Conservation (phyloP, 2,797 vertebrate species). For the Melanotaenia parkinsoni region DNA sequence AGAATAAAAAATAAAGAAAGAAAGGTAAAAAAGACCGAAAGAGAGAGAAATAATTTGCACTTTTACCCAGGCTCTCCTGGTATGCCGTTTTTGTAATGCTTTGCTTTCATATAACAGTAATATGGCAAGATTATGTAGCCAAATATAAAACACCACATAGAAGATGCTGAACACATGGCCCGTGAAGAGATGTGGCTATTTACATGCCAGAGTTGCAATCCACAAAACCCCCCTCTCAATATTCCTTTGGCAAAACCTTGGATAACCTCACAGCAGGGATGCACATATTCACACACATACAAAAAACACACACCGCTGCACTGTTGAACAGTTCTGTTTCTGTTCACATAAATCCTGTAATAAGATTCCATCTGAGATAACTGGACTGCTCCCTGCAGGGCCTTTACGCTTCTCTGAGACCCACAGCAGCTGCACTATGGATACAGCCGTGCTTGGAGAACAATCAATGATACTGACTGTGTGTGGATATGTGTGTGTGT, state of each 20-base stretch:
- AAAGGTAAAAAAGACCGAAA: background rate
- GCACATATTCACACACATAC: slow-evolving; percentile 14
- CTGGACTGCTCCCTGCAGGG: slow-evolving; percentile 62
- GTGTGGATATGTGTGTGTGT: slow-evolving; percentile 26
- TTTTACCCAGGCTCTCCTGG: slow-evolving; percentile 23
- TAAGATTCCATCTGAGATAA: slow-evolving; percentile 76
- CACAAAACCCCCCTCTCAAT: slow-evolving; percentile 29
- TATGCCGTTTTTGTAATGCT: slow-evolving; percentile 28
- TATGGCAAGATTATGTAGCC: slow-evolving; percentile 37
- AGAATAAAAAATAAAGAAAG: slow-evolving; percentile 13
- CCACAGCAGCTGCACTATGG: slow-evolving; percentile 56
- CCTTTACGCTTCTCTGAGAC: slow-evolving; percentile 55
- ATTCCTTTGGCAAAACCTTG: slow-evolving; percentile 50
- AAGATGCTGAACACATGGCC: slow-evolving; percentile 46
- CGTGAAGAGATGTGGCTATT: slow-evolving; percentile 36
- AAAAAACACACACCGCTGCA: slow-evolving; percentile 18
- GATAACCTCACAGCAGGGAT: slow-evolving; percentile 44
- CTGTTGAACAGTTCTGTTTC: slow-evolving; percentile 55
- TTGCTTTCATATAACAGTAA: slow-evolving; percentile 45
- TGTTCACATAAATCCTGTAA: slow-evolving; percentile 73
- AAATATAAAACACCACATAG: slow-evolving; percentile 48
- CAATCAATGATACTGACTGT: slow-evolving; percentile 64
- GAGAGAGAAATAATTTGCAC: slow-evolving; percentile 34
- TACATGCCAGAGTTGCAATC: slow-evolving; percentile 31
- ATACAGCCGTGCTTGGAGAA: slow-evolving; percentile 52